phyloP scores from a whole-genome alignment of 2,113 vertebrate genomes.

The Lamprologus sp. region DNA sequence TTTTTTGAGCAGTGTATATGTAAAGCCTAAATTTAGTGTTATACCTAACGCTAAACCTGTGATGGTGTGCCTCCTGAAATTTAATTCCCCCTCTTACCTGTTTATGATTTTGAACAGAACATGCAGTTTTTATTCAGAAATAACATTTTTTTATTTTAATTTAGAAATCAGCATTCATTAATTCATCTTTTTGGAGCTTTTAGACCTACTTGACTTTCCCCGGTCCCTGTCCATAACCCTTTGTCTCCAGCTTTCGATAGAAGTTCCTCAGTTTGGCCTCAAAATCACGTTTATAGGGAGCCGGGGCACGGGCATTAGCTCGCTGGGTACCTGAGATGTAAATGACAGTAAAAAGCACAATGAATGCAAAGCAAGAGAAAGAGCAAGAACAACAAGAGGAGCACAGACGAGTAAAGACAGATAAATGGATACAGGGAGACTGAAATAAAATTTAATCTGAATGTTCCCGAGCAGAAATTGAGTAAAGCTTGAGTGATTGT shows the following conservation, averaged over 20 bases:
- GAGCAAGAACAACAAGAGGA: neutral
- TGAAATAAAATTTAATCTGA: neutral
- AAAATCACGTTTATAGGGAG: slow-evolving; percentile 97
- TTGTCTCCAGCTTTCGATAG: slow-evolving; percentile 96
- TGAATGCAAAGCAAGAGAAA: neutral
- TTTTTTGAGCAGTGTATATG: neutral
- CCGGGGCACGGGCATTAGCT: slow-evolving; percentile 93
- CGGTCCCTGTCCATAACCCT: slow-evolving; percentile 97
- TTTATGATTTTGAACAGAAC: neutral
- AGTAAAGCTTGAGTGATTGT: neutral
- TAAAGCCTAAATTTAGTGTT: neutral
- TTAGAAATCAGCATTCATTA: neutral
- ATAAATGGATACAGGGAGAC: neutral
- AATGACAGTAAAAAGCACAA: neutral
- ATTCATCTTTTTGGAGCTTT: neutral
- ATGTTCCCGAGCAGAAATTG: neutral
- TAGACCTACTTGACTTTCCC: slow-evolving; percentile 91
- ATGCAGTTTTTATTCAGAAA: neutral
- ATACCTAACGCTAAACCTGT: accelerated
- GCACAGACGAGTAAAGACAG: neutral
- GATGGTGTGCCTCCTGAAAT: neutral
- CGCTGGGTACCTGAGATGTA: slow-evolving; percentile 83
- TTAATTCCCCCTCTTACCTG: neutral
- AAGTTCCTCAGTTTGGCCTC: slow-evolving; percentile 98
- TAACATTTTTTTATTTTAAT: neutral